A percentile compares a stretch with the other conserved stretches of the same genome.
Conservation (phyloP, 2,113 vertebrate genomes). For the Gallinago paraguaiae region DNA sequence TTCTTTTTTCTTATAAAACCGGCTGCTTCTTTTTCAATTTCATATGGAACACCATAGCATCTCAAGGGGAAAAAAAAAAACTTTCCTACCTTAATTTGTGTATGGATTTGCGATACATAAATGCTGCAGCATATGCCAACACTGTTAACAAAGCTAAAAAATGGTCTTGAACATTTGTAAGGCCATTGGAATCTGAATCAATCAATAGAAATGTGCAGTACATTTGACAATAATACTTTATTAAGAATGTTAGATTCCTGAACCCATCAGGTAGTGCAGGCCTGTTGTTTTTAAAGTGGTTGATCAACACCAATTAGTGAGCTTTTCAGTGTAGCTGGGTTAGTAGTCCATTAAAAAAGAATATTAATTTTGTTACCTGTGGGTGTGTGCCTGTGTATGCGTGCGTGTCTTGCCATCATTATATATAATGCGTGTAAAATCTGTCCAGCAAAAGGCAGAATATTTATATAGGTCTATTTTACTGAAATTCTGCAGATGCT, state of each 20-base stretch:
- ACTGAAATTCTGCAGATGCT: slow-evolving; percentile 99
- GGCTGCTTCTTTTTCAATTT: neutral
- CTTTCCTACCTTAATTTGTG: neutral
- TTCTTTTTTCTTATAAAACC: neutral
- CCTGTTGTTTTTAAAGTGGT: neutral
- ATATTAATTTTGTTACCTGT: neutral
- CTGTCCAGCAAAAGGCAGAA: slow-evolving; percentile 70
- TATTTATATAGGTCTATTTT: slow-evolving; percentile 85
- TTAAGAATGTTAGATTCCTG: neutral
- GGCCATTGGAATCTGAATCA: neutral
- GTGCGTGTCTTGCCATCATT: slow-evolving; percentile 39
- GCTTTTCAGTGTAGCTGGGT: neutral
- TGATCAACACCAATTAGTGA: neutral
- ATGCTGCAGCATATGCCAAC: neutral
- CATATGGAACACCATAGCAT: neutral
- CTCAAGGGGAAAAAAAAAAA: neutral
- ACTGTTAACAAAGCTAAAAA: neutral
- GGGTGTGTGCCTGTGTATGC: neutral
- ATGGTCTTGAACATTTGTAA: neutral
- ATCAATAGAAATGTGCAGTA: neutral
- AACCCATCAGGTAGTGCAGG: neutral
- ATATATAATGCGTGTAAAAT: slow-evolving; percentile 65
- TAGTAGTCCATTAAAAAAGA: neutral
- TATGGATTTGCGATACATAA: neutral
- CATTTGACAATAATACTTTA: neutral